These are phyloP conservation scores for Paguma larvata DNA, from an alignment of 2,797 vertebrate species.

Conservation along the genomic window DNA sequence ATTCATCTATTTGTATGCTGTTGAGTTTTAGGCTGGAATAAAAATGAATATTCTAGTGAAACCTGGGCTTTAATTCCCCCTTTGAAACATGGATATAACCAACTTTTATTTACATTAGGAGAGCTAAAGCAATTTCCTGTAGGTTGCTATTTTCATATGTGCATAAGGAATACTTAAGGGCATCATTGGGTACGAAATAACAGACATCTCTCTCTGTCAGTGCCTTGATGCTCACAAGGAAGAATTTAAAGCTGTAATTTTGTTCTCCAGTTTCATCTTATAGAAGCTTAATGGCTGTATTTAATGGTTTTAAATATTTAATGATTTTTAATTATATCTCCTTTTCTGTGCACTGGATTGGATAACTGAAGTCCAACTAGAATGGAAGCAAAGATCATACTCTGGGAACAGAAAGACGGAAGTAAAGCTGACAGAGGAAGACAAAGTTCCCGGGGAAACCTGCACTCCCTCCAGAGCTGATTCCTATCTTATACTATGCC, in stretches of 20 bases:
- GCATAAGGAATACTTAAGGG: constrained; percentile 57
- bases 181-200: neutral
- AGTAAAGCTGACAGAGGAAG: neutral
- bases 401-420: neutral
- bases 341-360: constrained; percentile 65
- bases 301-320: constrained; percentile 78
- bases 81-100: constrained; percentile 81
- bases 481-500: neutral
- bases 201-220: constrained; percentile 56
- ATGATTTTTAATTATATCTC: constrained; percentile 77
- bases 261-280: constrained; percentile 68
- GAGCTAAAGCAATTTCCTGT: constrained; percentile 66
- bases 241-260: constrained; percentile 69
- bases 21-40: constrained; percentile 88
- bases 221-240: constrained; percentile 47
- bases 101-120: constrained; percentile 79
- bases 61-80: constrained; percentile 75
- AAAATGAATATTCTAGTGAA: constrained; percentile 89
- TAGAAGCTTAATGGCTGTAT: constrained; percentile 52
- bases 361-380: constrained; percentile 29
- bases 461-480: neutral
- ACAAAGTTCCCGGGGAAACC: constrained; percentile 4
- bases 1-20: constrained; percentile 92
- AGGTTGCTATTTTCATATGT: constrained; percentile 61
- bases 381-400: constrained; percentile 40